Conservation (phyloP, 2,888 invertebrate genomes). For the Mythimna albipuncta region DNA sequence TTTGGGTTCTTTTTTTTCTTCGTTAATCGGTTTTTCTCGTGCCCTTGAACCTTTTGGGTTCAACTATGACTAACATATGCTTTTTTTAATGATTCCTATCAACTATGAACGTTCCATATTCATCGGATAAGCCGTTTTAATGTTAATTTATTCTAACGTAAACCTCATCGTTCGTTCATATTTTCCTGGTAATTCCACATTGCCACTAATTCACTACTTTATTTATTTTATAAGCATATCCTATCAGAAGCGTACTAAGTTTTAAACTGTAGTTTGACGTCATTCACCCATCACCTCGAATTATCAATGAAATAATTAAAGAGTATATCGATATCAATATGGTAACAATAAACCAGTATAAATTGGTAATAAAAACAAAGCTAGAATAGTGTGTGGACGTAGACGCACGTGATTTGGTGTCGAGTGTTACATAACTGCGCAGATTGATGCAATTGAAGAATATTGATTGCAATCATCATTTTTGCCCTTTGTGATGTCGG, state of each 20-base stretch:
- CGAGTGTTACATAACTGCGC: slow-evolving; percentile 24
- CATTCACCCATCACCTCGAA: slow-evolving; percentile 59
- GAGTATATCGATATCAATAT: slow-evolving; percentile 34
- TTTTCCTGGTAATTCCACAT: slow-evolving; percentile 1
- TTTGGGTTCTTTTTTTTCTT: background rate
- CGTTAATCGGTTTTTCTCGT: background rate
- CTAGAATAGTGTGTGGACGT: slow-evolving; percentile 15
- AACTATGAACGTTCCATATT: slow-evolving; percentile 13
- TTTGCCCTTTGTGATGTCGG: background rate
- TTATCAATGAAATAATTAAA: slow-evolving; percentile 61
- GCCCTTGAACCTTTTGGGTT: slow-evolving; percentile 23
- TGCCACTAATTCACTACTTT: background rate
- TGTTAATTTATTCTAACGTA: slow-evolving; percentile 2
- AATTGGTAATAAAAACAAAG: slow-evolving; percentile 48
- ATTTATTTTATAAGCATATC: slow-evolving; percentile 12
- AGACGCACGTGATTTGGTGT: slow-evolving; percentile 26
- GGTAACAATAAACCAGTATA: slow-evolving; percentile 34
- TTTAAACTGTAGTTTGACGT: slow-evolving; percentile 48
- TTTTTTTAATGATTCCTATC: background rate
- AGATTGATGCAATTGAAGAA: slow-evolving; percentile 47
- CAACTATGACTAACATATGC: slow-evolving; percentile 13
- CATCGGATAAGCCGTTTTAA: background rate
- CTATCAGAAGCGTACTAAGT: slow-evolving; percentile 24
- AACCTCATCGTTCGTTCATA: background rate
- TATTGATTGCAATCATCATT: slow-evolving; percentile 24